Percentiles rank a stretch among this genome's conserved stretches.
Conservation (phyloP, 2,888 invertebrate species). For the Heliconius ethilla region DNA sequence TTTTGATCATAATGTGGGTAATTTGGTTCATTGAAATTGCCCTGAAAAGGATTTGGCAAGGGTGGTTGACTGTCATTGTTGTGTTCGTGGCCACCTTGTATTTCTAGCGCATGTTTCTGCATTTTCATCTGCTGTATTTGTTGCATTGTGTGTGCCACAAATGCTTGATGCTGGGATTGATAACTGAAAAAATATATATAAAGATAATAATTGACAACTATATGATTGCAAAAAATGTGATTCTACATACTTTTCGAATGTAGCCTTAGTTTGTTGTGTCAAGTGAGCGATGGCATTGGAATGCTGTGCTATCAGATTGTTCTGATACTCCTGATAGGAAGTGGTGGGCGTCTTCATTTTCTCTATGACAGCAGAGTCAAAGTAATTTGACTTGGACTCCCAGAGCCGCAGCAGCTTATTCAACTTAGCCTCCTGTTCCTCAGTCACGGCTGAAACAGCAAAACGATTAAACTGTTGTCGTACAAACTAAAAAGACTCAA, state of each 20-base stretch:
- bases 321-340: constrained; percentile 95
- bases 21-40: constrained; percentile 66
- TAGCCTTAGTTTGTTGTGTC: constrained; percentile 89
- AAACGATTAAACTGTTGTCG: constrained; percentile 72
- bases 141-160: constrained; percentile 94
- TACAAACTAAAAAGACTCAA: constrained; percentile 63
- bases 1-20: constrained; percentile 67
- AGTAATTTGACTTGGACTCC: constrained; percentile 97
- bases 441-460: constrained; percentile 86
- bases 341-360: constrained; percentile 93
- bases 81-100: constrained; percentile 69
- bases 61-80: constrained; percentile 62
- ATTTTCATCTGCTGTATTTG: constrained; percentile 93
- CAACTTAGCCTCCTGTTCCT: constrained; percentile 94
- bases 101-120: constrained; percentile 86
- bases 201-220: constrained; percentile 25
- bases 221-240: background rate
- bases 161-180: constrained; percentile 97
- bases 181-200: constrained; percentile 79
- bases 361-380: constrained; percentile 90
- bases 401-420: constrained; percentile 96
- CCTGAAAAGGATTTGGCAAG: constrained; percentile 61
- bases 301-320: constrained; percentile 90
- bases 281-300: constrained; percentile 89
- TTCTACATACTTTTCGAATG: constrained; percentile 86